phyloP scores from a whole-genome alignment of 2,797 vertebrate genomes.

The Oophaga sylvatica region DNA sequence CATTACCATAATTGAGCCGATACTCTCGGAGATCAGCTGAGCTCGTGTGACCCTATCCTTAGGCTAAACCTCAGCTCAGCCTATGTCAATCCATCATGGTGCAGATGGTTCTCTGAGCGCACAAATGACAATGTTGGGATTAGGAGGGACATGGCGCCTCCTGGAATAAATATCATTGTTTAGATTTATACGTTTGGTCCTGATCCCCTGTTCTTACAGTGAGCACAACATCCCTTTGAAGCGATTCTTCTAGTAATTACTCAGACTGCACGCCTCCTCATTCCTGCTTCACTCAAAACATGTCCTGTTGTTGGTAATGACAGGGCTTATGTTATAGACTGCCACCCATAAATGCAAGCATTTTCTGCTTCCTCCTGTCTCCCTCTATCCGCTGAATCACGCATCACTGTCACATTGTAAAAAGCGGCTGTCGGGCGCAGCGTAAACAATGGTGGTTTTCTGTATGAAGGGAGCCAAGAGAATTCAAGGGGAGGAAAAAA shows the following conservation, averaged over 20 bases:
- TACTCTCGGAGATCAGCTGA: too few species aligned
- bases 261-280: not conserved
- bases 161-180: slow-evolving; percentile 35
- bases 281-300: slow-evolving; percentile 16
- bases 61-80: not conserved
- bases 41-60: not conserved
- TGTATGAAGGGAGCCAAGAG: not conserved
- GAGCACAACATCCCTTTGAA: slow-evolving; percentile 45
- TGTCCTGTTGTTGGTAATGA: slow-evolving; percentile 44
- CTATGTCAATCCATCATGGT: not conserved
- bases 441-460: slow-evolving; percentile 39
- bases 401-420: slow-evolving; percentile 39
- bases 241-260: slow-evolving; percentile 42
- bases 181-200: slow-evolving; percentile 6
- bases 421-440: slow-evolving; percentile 36
- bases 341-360: slow-evolving; percentile 30
- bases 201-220: slow-evolving; percentile 12
- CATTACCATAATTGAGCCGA: too few species aligned
- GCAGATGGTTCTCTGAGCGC: not conserved
- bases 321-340: slow-evolving; percentile 37
- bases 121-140: not conserved
- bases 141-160: not conserved
- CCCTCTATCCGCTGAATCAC: slow-evolving; percentile 30
- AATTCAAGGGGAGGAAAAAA: not conserved
- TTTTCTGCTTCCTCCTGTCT: slow-evolving; percentile 18